These are phyloP conservation scores for Pocillopora verrucosa DNA, from an alignment of 64 coral and sea anemone genomes.

Conservation along the genomic window DNA sequence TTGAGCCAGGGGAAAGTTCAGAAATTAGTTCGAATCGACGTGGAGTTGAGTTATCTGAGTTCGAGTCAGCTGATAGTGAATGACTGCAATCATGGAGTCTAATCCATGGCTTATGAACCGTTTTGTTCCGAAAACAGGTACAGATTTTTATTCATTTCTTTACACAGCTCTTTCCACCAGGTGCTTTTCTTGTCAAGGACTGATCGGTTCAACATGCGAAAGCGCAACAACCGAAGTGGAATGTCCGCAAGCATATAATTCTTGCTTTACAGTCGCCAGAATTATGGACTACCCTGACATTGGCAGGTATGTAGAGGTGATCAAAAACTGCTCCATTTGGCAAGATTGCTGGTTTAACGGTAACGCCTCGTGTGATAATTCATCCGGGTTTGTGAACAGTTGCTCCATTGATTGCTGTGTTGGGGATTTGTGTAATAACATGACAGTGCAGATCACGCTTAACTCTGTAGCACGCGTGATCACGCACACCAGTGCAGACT, in stretches of 20 bases:
- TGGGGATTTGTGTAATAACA: slow-evolving; percentile 11
- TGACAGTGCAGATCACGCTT: not conserved
- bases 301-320: not conserved
- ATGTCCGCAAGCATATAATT: not conserved
- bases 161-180: not conserved
- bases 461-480: not conserved
- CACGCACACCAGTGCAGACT: not conserved
- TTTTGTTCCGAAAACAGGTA: not conserved
- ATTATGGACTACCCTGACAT: not conserved
- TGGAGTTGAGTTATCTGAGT: too few species aligned
- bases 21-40: too few species aligned
- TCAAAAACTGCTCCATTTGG: not conserved
- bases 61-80: too few species aligned
- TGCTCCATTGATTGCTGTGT: slow-evolving; percentile 4
- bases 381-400: not conserved
- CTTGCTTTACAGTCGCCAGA: not conserved
- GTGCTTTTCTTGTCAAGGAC: not conserved
- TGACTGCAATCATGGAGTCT: too few species aligned
- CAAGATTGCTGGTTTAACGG: not conserved
- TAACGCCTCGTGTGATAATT: not conserved
- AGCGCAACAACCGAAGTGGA: not conserved
- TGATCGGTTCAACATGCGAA: not conserved
- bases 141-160: not conserved
- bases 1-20: too few species aligned
- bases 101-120: not conserved